A percentile compares a stretch with the other conserved stretches of the same genome.
Conservation (phyloP, 2,797 vertebrate genomes). For the Hyperoplus lanceolatus region DNA sequence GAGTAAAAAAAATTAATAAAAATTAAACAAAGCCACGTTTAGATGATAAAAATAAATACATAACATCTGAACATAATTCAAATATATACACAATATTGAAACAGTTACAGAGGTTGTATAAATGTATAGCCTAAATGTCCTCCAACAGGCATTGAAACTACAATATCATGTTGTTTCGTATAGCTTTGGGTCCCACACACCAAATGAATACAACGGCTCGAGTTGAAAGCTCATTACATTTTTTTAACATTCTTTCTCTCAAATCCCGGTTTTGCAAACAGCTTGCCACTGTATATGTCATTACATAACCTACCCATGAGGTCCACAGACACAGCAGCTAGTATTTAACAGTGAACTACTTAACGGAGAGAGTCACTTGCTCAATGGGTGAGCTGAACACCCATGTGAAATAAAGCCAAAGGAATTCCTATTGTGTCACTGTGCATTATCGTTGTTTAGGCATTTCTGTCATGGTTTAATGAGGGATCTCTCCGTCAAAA, state of each 20-base stretch:
- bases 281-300: constrained; percentile 45
- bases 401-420: background rate
- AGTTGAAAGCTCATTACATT: constrained; percentile 54
- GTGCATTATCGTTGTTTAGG: background rate
- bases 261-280: constrained; percentile 43
- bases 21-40: background rate
- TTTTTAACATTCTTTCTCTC: constrained; percentile 45
- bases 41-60: background rate
- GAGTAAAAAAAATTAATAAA: background rate
- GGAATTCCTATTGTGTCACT: too few species aligned
- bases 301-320: constrained; percentile 65
- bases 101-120: background rate
- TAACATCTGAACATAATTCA: background rate
- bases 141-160: background rate
- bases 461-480: background rate
- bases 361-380: constrained; percentile 18
- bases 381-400: constrained; percentile 2
- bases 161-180: background rate
- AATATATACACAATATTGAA: background rate
- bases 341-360: constrained; percentile 56
- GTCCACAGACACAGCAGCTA: constrained; percentile 1
- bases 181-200: background rate
- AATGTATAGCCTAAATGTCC: background rate
- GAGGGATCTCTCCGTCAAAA: background rate
- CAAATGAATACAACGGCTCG: constrained; percentile 14